Evolutionary conservation across 2,113 vertebrate genomes (phyloP).

Genomic region (Festucalex cinctus): DNA sequence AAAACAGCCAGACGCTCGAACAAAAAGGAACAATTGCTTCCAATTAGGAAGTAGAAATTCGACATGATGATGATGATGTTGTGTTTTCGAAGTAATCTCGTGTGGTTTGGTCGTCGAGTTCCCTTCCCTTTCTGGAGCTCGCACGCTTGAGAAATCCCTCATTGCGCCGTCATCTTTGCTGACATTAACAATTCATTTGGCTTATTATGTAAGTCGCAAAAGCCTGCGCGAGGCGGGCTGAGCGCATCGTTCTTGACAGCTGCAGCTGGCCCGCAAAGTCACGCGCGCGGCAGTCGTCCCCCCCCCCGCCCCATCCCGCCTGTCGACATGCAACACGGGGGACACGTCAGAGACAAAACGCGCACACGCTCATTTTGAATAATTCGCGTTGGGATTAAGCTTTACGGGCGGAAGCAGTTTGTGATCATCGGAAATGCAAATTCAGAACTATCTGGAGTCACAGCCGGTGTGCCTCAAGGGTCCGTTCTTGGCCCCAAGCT

Average conservation of each 20-base stretch:
- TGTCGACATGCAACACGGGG: not conserved
- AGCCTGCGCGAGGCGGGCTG: not conserved
- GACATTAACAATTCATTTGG: constrained; percentile 2
- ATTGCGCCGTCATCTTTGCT: constrained; percentile 3
- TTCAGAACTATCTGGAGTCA: not conserved
- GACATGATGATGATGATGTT: not conserved
- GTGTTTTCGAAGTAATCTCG: not conserved
- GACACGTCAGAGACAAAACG: not conserved
- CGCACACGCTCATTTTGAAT: not conserved
- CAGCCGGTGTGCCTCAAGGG: not conserved
- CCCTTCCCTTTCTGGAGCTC: not conserved
- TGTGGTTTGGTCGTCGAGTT: too few species aligned
- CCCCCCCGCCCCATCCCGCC: not conserved
- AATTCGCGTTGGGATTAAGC: not conserved
- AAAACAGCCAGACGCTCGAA: too few species aligned
- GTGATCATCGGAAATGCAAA: not conserved
- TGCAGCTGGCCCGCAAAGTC: not conserved
- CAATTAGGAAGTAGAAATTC: not conserved
- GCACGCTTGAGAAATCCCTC: not conserved
- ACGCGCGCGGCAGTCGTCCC: not conserved
- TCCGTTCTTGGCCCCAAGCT: not conserved
- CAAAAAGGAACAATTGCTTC: not conserved
- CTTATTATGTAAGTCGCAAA: not conserved
- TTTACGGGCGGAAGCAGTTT: not conserved
- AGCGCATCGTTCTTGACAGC: constrained; percentile 4